Conservation (phyloP, 2,797 vertebrate genomes). For the Anabas testudineus region DNA sequence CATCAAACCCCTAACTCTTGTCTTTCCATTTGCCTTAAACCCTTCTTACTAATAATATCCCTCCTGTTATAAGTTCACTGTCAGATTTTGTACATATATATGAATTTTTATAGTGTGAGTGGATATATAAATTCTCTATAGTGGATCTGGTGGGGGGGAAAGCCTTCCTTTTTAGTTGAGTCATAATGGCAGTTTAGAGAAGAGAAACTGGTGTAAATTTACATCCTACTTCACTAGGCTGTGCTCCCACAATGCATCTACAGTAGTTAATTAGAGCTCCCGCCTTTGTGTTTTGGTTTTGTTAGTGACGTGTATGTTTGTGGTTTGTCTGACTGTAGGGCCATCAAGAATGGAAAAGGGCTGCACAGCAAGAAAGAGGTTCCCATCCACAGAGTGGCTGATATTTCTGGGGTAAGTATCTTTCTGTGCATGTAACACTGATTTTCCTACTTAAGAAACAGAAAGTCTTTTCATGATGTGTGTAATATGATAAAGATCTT, state of each 20-base stretch:
- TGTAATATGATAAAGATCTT: slow-evolving; percentile 30
- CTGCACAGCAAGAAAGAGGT: slow-evolving; percentile 99
- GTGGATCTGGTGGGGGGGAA: slow-evolving; percentile 18
- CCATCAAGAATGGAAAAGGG: slow-evolving; percentile 97
- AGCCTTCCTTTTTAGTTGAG: slow-evolving; percentile 31
- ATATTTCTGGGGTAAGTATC: slow-evolving; percentile 94
- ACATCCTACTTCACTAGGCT: slow-evolving; percentile 37
- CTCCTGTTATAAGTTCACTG: slow-evolving; percentile 20
- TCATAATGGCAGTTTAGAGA: slow-evolving; percentile 48
- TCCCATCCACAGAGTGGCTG: slow-evolving; percentile 96
- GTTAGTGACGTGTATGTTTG: slow-evolving; percentile 16
- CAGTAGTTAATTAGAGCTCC: slow-evolving; percentile 35
- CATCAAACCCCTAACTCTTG: slow-evolving; percentile 28
- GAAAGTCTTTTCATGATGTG: slow-evolving; percentile 1
- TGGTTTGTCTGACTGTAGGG: slow-evolving; percentile 82
- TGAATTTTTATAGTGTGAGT: background rate
- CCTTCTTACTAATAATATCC: slow-evolving; percentile 13
- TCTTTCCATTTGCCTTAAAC: slow-evolving; percentile 35
- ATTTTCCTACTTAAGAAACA: background rate
- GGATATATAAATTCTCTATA: background rate
- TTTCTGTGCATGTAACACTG: background rate
- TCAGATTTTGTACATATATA: background rate
- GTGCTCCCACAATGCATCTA: slow-evolving; percentile 29
- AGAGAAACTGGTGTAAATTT: slow-evolving; percentile 45
- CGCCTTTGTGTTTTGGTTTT: slow-evolving; percentile 34